These are phyloP conservation scores for Cryptomyrus ogoouensis DNA, from an alignment of 2,113 vertebrate genomes.

Conservation along the genomic window DNA sequence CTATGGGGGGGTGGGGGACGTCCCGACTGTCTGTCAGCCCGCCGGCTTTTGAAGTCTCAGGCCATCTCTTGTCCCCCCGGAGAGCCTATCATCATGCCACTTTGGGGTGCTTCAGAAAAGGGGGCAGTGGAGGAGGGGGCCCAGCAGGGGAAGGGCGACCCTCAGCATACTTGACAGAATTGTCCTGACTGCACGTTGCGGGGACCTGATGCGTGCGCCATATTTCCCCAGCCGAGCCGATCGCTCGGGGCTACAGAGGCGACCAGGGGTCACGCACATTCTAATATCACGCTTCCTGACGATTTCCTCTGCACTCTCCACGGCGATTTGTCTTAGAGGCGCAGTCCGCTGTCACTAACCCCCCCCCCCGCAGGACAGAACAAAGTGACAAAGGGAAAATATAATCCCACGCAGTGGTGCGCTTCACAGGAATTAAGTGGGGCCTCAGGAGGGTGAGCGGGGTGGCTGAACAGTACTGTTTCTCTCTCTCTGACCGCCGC, in stretches of 20 bases:
- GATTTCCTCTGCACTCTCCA: slow-evolving; percentile 53
- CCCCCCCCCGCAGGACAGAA: slow-evolving; percentile 28
- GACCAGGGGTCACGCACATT: slow-evolving; percentile 54
- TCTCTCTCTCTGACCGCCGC: slow-evolving; percentile 35
- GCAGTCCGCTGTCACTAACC: slow-evolving; percentile 40
- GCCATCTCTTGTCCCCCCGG: slow-evolving; percentile 62
- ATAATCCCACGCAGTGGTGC: slow-evolving; percentile 46
- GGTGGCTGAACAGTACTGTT: slow-evolving; percentile 10
- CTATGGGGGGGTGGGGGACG: slow-evolving; percentile 43
- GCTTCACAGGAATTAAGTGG: slow-evolving; percentile 48
- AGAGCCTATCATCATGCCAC: slow-evolving; percentile 70
- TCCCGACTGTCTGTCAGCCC: slow-evolving; percentile 62
- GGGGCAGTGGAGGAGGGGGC: slow-evolving; percentile 19
- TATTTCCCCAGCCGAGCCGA: slow-evolving; percentile 56
- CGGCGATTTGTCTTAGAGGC: slow-evolving; percentile 47
- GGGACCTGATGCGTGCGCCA: slow-evolving; percentile 57
- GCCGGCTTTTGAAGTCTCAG: slow-evolving; percentile 68
- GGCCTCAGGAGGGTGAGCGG: slow-evolving; percentile 13
- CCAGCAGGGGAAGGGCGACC: slow-evolving; percentile 45
- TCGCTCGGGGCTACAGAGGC: slow-evolving; percentile 41
- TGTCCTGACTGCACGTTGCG: slow-evolving; percentile 67
- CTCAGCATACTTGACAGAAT: slow-evolving; percentile 59
- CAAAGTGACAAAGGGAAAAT: slow-evolving; percentile 46
- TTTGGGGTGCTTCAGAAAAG: slow-evolving; percentile 50
- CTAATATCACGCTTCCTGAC: slow-evolving; percentile 49